A percentile compares a stretch with the other conserved stretches of the same genome.
Conservation (phyloP, 2,888 invertebrate species). For the Drosophila paramelanica region DNA sequence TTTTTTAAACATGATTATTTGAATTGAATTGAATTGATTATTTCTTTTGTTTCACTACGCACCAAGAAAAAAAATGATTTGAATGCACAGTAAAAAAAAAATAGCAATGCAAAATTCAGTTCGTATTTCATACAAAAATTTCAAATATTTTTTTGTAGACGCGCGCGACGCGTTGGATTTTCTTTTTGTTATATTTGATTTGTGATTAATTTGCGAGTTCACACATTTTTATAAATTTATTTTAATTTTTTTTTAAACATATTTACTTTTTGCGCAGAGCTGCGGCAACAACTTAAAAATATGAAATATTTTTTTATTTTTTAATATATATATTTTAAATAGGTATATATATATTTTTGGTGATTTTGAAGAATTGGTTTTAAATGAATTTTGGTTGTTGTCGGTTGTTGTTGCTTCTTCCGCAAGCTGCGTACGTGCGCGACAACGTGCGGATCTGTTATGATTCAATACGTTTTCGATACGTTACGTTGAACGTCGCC, state of each 20-base stretch:
- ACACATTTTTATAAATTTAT: not conserved
- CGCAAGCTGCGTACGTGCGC: constrained; percentile 84
- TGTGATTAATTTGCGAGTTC: constrained; percentile 6
- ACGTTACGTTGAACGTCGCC: constrained; percentile 74
- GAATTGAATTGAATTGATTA: no score
- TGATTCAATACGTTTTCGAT: constrained; percentile 82
- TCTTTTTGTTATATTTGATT: not conserved
- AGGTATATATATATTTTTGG: constrained; percentile 23
- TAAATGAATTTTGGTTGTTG: constrained; percentile 29
- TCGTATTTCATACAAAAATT: constrained; percentile 13
- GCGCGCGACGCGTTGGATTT: constrained; percentile 53
- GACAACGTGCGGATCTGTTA: constrained; percentile 84
- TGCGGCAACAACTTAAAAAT: constrained; percentile 49
- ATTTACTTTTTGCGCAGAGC: constrained; percentile 24
- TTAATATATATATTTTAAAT: no score
- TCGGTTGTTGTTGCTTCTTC: constrained; percentile 70
- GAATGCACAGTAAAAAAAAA: constrained; percentile 51
- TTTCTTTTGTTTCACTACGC: constrained; percentile 30
- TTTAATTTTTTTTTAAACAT: not conserved
- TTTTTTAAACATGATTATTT: no score
- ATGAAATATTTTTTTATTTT: constrained; percentile 1
- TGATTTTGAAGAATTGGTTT: constrained; percentile 30
- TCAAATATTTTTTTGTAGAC: not conserved
- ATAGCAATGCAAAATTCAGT: constrained; percentile 38
- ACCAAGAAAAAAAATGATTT: constrained; percentile 40